Evolutionary conservation across 2,113 vertebrate species (phyloP), one percentile per base, ranked within the genome.

Genomic region (Andinoacara biseriatus): DNA sequence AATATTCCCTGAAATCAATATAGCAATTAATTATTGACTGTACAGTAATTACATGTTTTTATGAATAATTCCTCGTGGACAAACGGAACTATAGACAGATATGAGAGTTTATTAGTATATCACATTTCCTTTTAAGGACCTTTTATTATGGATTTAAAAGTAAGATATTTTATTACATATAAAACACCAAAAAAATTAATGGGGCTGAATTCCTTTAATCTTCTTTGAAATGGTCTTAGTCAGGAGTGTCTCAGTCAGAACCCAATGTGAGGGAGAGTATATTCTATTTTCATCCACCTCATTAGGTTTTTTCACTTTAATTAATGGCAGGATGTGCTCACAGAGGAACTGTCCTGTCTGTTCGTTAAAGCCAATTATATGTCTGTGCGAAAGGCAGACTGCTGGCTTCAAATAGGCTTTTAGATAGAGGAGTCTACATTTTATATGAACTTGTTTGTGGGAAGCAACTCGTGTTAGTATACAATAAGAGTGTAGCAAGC

Each of bases 311-410:
- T 90, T 92, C 88, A 80, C 91, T 90, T 92, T 94, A 93, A 93
- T 93, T 94, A 94, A 93, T 90, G 90, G 84, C 88, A 89, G 94
- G 89, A 92, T 90, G 90, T 89, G 67, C 87, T 90, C 88, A 87
- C 89, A 76, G 81, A 87, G 90, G 89, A 91, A 63, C 90, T 81
- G 85, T 89, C 84, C 82, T 86, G 82, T 90, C 91, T 87, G 86
- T 81, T 80, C 58, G 49, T 86, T 81, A 83, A 83, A 90, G 82
- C 31, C 81, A 87, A 80, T 91, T 87, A 86, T 86, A 87, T 35
- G 74, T 86, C 85, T 57, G 84, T 26, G 54, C 76, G 35, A 35
- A 60, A 38, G 78, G 69, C 79, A 69, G 76, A 40, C 57, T 74
- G 75, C 67, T n/a, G 78, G 24, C 82, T 82, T 86, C 80, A 80